These are phyloP conservation scores for Poeciliopsis turrubarensis DNA, from an alignment of 2,113 vertebrate species.

Conservation along the genomic window DNA sequence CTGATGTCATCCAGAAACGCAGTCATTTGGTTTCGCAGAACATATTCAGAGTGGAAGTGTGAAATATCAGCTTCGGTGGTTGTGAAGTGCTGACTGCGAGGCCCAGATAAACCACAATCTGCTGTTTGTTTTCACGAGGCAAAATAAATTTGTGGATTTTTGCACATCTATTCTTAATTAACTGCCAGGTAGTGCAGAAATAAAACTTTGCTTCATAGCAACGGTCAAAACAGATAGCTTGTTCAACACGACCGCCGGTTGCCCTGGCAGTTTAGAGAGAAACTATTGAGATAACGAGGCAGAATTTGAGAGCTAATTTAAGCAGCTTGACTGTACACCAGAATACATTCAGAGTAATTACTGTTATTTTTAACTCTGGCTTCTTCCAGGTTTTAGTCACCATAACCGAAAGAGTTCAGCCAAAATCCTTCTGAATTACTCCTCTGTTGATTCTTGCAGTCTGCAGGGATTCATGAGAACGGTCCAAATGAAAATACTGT, in stretches of 20 bases:
- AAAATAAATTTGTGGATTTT: slow-evolving; percentile 26
- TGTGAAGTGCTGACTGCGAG: slow-evolving; percentile 6
- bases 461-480: not conserved
- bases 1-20: slow-evolving; percentile 29
- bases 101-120: slow-evolving; percentile 10
- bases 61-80: slow-evolving; percentile 14
- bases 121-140: slow-evolving; percentile 28
- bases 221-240: not conserved
- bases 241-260: too few relatives aligned
- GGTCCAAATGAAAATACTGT: not conserved
- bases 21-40: slow-evolving; percentile 15
- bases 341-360: slow-evolving; percentile 19
- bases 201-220: not conserved
- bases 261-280: not conserved
- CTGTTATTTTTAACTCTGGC: slow-evolving; percentile 35
- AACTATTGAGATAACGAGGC: not conserved
- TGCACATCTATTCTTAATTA: slow-evolving; percentile 14
- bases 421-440: not conserved
- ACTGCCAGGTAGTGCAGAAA: not conserved
- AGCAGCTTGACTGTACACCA: not conserved
- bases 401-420: slow-evolving; percentile 2
- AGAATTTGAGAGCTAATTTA: slow-evolving; percentile 11
- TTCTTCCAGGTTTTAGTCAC: slow-evolving; percentile 4
- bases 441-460: not conserved
- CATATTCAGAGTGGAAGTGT: not conserved